phyloP scores from a whole-genome alignment of 2,113 vertebrate genomes.

The Gymnobelideus leadbeateri region DNA sequence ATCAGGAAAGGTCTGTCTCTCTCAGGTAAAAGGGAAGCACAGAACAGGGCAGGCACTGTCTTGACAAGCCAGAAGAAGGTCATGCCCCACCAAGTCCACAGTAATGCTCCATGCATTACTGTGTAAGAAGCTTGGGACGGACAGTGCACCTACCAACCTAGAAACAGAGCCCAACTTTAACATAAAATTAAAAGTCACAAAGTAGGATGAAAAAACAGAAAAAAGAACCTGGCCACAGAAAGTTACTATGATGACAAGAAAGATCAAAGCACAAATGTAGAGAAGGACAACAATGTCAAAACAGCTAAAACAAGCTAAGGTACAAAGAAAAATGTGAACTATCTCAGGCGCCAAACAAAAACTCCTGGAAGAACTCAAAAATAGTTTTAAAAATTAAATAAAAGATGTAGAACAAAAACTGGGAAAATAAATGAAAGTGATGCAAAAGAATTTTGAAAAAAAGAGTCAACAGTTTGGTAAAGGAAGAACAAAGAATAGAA shows the following conservation, averaged over 20 bases:
- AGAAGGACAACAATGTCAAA: background rate
- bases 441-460: background rate
- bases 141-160: no score
- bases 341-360: background rate
- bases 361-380: background rate
- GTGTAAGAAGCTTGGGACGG: no score
- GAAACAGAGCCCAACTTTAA: no score
- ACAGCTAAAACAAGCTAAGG: background rate
- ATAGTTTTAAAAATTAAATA: background rate
- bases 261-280: background rate
- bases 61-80: no score
- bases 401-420: background rate
- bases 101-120: no score
- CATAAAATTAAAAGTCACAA: no score
- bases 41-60: no score
- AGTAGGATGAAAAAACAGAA: no score
- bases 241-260: background rate
- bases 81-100: no score
- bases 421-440: background rate
- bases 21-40: no score
- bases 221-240: background rate
- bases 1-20: no score
- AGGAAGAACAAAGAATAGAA: background rate
- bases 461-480: background rate
- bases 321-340: background rate